These are phyloP conservation scores for Tangara arthus DNA, from an alignment of 2,797 vertebrate genomes.

Conservation along the genomic window DNA sequence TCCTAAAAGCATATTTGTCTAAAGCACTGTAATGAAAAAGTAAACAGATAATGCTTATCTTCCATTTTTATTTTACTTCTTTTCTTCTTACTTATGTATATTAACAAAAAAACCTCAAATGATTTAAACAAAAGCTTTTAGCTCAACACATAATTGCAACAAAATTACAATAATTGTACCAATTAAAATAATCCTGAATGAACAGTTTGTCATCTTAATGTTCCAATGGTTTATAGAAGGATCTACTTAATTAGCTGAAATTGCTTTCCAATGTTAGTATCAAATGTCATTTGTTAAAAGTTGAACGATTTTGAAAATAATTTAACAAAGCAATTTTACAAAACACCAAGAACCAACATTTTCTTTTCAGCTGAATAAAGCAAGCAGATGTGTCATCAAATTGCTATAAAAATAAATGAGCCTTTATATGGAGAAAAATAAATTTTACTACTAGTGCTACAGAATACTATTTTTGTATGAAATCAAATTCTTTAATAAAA, in stretches of 20 bases:
- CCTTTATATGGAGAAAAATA: constrained; percentile 79
- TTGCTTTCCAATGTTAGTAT: constrained; percentile 90
- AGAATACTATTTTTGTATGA: constrained; percentile 73
- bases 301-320: constrained; percentile 87
- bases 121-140: constrained; percentile 93
- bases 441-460: constrained; percentile 77
- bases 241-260: constrained; percentile 94
- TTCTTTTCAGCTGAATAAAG: constrained; percentile 81
- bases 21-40: constrained; percentile 69
- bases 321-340: constrained; percentile 84
- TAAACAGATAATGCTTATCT: constrained; percentile 76
- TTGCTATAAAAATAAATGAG: constrained; percentile 84
- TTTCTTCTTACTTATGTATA: constrained; percentile 87
- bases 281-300: constrained; percentile 89
- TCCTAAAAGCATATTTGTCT: constrained; percentile 52
- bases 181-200: constrained; percentile 99
- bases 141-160: constrained; percentile 92
- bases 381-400: constrained; percentile 84
- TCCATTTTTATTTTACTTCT: constrained; percentile 78
- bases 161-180: constrained; percentile 99
- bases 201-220: constrained; percentile 98
- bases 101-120: constrained; percentile 85
- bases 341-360: constrained; percentile 84
- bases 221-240: constrained; percentile 90
- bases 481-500: constrained; percentile 77